phyloP scores from a whole-genome alignment of 1,140 invertebrate genomes.

The Orchestia grillus region DNA sequence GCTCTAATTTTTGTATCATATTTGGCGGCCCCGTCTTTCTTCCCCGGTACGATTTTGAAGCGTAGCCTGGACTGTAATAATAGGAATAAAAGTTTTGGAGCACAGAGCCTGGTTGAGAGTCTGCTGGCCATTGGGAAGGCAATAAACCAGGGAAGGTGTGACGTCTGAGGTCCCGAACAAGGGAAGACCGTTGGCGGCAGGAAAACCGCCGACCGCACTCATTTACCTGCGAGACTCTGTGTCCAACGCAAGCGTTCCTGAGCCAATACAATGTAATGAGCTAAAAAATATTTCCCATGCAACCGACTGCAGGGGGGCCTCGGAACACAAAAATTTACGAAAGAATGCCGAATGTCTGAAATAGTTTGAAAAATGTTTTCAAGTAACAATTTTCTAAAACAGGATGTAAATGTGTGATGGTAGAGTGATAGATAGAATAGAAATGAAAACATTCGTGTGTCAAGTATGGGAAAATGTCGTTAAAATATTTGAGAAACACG shows the following conservation, averaged over 20 bases:
- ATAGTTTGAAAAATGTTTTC: not conserved
- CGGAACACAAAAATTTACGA: not conserved
- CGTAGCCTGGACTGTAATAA: not conserved
- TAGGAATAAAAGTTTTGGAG: not conserved
- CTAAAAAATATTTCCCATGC: not conserved
- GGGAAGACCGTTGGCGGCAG: not conserved
- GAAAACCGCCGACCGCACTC: conserved; percentile 33
- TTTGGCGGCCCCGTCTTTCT: not conserved
- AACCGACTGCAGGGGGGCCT: not conserved
- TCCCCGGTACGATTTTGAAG: not conserved
- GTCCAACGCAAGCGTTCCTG: not conserved
- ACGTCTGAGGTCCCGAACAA: conserved; percentile 14
- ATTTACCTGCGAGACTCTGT: conserved; percentile 20
- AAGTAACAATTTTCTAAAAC: too few relatives aligned
- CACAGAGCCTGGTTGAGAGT: not conserved
- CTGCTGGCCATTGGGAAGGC: not conserved
- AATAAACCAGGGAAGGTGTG: conserved; percentile 43
- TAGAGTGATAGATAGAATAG: too few relatives aligned
- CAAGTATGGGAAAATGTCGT: too few relatives aligned
- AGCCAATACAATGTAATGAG: not conserved
- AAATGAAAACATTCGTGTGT: too few relatives aligned
- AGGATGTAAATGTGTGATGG: not conserved
- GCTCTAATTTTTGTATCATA: not conserved
- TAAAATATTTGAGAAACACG: too few relatives aligned
- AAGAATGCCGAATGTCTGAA: not conserved